phyloP scores from a whole-genome alignment of 2,113 vertebrate species.

The Campylorhamphus procurvoides region DNA sequence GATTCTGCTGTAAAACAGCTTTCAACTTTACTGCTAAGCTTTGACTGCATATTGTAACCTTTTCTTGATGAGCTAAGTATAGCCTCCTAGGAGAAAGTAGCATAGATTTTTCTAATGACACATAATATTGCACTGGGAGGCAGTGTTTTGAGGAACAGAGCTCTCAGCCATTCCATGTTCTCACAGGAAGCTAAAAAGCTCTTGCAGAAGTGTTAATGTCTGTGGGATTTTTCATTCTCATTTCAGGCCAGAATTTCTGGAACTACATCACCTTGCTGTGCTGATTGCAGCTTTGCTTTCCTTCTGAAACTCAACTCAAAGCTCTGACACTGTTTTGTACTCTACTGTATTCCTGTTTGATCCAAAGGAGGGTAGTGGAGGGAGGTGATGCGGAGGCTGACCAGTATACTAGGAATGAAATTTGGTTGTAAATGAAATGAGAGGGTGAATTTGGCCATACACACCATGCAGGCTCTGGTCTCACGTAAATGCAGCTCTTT shows the following conservation, averaged over 20 bases:
- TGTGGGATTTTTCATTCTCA: neutral
- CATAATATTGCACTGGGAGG: neutral
- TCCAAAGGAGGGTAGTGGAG: neutral
- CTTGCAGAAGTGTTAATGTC: neutral
- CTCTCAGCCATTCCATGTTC: neutral
- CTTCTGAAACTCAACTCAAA: neutral
- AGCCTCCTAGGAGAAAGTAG: neutral
- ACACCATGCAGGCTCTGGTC: neutral
- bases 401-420: neutral
- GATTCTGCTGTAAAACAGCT: neutral
- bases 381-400: neutral
- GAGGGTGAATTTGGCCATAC: neutral
- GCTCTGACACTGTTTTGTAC: neutral
- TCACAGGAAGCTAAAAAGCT: neutral
- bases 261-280: neutral
- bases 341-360: neutral
- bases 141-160: neutral
- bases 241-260: neutral
- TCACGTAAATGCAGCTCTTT: neutral
- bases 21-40: neutral
- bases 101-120: neutral
- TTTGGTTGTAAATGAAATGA: neutral
- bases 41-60: neutral
- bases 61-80: neutral
- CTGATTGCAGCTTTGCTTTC: neutral